phyloP scores from a whole-genome alignment of 2,113 vertebrate genomes.

The Eurystomus gularis region DNA sequence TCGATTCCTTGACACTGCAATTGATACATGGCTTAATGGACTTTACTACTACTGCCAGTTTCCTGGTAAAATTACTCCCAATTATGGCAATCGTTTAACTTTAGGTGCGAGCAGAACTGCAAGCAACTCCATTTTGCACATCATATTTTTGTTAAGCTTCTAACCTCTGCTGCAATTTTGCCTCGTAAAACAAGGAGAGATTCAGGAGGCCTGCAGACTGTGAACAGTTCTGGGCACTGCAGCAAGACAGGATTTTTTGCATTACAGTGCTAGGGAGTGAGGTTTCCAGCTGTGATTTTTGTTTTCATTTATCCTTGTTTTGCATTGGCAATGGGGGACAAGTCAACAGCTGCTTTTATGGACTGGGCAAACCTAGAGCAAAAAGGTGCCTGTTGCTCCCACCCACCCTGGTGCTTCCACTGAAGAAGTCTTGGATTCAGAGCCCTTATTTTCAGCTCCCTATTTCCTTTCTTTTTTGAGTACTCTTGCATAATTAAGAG shows the following conservation, averaged over 20 bases:
- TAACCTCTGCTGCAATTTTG: not conserved
- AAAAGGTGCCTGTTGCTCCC: not conserved
- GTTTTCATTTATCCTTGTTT: not conserved
- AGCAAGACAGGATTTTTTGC: not conserved
- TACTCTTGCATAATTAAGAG: conserved; percentile 5
- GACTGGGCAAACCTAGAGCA: not conserved
- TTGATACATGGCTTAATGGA: not conserved
- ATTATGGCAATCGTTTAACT: not conserved
- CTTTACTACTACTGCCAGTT: not conserved
- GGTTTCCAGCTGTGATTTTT: not conserved
- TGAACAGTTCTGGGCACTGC: not conserved
- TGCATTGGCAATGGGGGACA: not conserved
- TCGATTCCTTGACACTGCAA: not conserved
- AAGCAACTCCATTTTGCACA: not conserved
- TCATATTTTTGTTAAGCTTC: not conserved
- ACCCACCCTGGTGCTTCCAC: not conserved
- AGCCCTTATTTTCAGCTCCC: not conserved
- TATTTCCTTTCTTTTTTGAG: not conserved
- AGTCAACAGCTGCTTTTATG: not conserved
- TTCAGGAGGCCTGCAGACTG: not conserved
- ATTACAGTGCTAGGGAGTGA: not conserved
- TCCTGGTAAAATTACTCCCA: conserved; percentile 4
- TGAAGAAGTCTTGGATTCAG: not conserved
- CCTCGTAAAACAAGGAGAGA: not conserved
- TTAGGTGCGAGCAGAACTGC: not conserved